Percentiles rank a stretch among this genome's conserved stretches.
phyloP scores from a whole-genome alignment of 2,113 vertebrate species.

The Capricornis sumatraensis region DNA sequence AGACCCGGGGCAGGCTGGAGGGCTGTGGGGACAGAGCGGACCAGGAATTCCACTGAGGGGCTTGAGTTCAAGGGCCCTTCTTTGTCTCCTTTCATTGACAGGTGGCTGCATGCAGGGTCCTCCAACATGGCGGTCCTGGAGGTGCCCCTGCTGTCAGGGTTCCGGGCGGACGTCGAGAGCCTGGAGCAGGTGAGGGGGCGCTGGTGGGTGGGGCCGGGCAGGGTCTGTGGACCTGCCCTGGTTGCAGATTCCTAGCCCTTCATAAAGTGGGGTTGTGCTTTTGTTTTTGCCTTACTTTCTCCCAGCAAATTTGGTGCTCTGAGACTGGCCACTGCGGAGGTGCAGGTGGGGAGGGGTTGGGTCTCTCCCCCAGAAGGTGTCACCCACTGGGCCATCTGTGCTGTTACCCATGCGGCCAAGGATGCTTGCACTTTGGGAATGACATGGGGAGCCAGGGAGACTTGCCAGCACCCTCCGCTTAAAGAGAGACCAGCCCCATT shows the following conservation, averaged over 20 bases:
- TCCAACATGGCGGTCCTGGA: slow-evolving; percentile 95
- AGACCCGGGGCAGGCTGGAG: background rate
- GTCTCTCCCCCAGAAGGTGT: background rate
- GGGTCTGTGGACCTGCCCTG: background rate
- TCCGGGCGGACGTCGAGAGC: slow-evolving; percentile 88
- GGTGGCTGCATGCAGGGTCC: slow-evolving; percentile 93
- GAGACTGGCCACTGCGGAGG: background rate
- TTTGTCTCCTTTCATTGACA: slow-evolving; percentile 55
- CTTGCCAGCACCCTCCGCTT: background rate
- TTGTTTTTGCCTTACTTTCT: background rate
- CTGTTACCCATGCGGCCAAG: background rate
- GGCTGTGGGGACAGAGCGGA: no score
- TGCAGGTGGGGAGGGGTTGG: no score
- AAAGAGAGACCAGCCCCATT: background rate
- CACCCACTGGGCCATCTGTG: background rate
- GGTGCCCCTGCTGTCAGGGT: slow-evolving; percentile 91
- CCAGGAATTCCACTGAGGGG: fast-evolving
- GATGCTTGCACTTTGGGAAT: background rate
- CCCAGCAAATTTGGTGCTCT: background rate
- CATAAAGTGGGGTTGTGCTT: background rate
- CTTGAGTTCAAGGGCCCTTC: background rate
- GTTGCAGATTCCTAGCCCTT: background rate
- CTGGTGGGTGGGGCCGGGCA: fast-evolving
- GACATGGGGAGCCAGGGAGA: background rate
- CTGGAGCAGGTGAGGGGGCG: slow-evolving; percentile 87